phyloP scores from a whole-genome alignment of 1,140 invertebrate species.

The Hypsibius dujardini region DNA sequence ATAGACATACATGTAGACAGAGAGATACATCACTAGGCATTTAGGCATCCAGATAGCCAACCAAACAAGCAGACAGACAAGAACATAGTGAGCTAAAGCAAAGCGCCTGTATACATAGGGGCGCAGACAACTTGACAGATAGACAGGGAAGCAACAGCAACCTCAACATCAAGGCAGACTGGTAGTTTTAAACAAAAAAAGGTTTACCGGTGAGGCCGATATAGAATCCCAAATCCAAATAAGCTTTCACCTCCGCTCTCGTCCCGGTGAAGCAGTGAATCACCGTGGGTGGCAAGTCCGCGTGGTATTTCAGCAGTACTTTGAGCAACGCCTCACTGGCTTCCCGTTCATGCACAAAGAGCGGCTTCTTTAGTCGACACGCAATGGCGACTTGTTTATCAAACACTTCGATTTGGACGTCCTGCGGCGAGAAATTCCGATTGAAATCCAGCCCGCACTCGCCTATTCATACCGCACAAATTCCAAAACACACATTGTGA shows the following conservation, averaged over 20 bases:
- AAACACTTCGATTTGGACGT: slow-evolving; percentile 66
- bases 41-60: too few species aligned
- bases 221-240: slow-evolving; percentile 71
- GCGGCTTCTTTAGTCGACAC: slow-evolving; percentile 63
- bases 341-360: slow-evolving; percentile 75
- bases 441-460: slow-evolving; percentile 77
- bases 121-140: too few species aligned
- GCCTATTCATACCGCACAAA: background rate
- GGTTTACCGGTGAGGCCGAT: slow-evolving; percentile 55
- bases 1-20: too few species aligned
- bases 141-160: slow-evolving; percentile 4
- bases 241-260: slow-evolving; percentile 57
- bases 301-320: slow-evolving; percentile 27
- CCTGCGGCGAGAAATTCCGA: slow-evolving; percentile 74
- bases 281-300: slow-evolving; percentile 42
- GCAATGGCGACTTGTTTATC: slow-evolving; percentile 72
- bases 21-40: too few species aligned
- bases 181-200: too few species aligned
- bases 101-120: too few species aligned
- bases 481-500: background rate
- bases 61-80: too few species aligned
- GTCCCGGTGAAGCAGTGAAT: slow-evolving; percentile 85
- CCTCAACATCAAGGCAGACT: background rate
- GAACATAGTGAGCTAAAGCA: too few species aligned
- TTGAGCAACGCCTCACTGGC: slow-evolving; percentile 58